Base-by-base conservation (phyloP, 1,140 invertebrate genomes). In the Leptoteleia sp. region DNA sequence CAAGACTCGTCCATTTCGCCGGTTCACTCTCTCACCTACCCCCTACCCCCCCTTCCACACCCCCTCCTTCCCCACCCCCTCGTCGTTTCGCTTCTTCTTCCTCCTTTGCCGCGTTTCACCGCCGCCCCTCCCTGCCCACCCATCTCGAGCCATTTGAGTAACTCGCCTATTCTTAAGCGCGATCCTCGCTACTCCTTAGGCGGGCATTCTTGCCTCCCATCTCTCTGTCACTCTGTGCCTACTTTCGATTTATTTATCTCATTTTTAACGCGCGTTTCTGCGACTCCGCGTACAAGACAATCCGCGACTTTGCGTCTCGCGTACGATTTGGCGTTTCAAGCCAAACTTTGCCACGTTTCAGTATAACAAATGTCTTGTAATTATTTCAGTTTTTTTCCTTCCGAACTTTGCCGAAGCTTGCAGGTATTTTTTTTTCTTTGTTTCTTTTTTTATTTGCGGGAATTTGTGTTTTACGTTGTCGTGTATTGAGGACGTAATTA, bases 151-250 rank as follows among this genome's bases (percentile, higher is more conserved):
- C 78, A 72, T 82, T 80, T 64, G 64, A 78, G 64, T 76, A 78
- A 55, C 64, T 79, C 68, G 52, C 68, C 78, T 78, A 81, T 81
- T 81, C 78, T 83, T 76, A 77, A 80, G 62, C 76, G 64, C 67
- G 64, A 79, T 77, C 64, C 78, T 77, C 75, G 70, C 68, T 67
- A 65, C 48, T 77, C 61, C 61, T 40, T 55, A 48, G 48, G 42
- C 59, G 71, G 52, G 50, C 55, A 68, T 70, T 70, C 75, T 48
- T 45, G 67, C 17, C 59, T 78, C 61, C 33, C n/a, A n/a, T n/a
- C n/a, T n/a, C n/a, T n/a, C n/a, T n/a, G n/a, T n/a, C n/a, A n/a
- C n/a, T 75, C 70, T 43, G 80, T 38, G 52, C 42, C 55, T 73
- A 71, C 78, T 67, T 48, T 45, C 67, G 43, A 71, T 79, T 64